Conservation (phyloP, 2,113 vertebrate species). For the Nannobrachium achirus region DNA sequence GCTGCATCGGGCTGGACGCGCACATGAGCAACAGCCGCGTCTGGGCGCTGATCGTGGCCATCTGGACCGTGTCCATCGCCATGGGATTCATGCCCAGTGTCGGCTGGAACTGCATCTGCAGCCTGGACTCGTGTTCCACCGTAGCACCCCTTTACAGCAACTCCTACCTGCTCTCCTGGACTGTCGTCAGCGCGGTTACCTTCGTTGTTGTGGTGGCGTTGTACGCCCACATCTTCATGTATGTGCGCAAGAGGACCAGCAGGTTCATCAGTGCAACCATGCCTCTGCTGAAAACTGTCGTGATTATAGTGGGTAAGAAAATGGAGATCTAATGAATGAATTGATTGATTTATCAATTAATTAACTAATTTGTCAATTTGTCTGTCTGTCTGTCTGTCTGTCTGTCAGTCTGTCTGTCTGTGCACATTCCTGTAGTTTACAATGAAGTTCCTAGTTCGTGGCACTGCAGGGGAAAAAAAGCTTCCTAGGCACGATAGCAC, state of each 20-base stretch:
- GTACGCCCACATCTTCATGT: constrained; percentile 99
- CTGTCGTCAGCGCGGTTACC: constrained; percentile 96
- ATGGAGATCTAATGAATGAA: no score
- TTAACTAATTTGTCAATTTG: no score
- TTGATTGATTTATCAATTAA: no score
- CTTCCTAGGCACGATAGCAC: no score
- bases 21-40: constrained; percentile 98
- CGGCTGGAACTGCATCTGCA: constrained; percentile 99
- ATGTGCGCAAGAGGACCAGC: constrained; percentile 98
- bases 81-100: constrained; percentile 98
- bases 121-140: constrained; percentile 90
- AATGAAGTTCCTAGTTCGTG: no score
- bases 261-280: constrained; percentile 96
- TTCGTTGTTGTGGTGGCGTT: constrained; percentile 98
- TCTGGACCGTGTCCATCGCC: constrained; percentile 99
- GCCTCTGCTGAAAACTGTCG: constrained; percentile 98
- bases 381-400: no score
- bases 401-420: no score
- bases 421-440: no score
- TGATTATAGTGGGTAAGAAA: constrained; percentile 94
- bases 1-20: constrained; percentile 97
- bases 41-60: constrained; percentile 96
- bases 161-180: constrained; percentile 98
- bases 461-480: no score
- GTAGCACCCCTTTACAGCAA: constrained; percentile 99